Base-by-base conservation (phyloP, 2,888 invertebrate species). In the Diarsia dahlii region DNA sequence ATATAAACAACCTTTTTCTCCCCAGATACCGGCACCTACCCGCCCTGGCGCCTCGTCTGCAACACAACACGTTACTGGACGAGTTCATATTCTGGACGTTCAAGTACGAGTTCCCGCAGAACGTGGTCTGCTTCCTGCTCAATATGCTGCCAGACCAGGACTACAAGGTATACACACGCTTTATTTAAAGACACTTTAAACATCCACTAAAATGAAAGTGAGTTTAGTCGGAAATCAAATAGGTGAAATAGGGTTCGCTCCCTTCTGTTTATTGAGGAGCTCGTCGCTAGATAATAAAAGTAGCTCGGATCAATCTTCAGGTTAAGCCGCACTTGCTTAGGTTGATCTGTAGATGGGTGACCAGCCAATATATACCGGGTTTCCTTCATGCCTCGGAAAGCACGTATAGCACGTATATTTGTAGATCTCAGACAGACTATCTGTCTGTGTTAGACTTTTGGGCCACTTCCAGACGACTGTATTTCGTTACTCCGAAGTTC, bases 41-140 rank as follows among this genome's bases (percentile, higher is more conserved):
- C 2, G 98, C 98, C 0, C 94, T 99, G 72, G 98, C 98, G 90
- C 98, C 98, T 86, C 97, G 98, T 50, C 96, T 99, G 58, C 97
- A 97, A 52, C 99, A 99, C 94, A 97, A 97, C 88, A 99, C 98
- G 0, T 97, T 99, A 83, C 97, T 99, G 34, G 99, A 99, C 94
- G 99, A 99, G 96, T 97, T 99, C 86, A 98, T 99, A 88, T 99
- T 99, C 96, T 99, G 99, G 99, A 99, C 99, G 39, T 99, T 99
- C 80, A 99, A 99, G 93, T 99, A 98, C 94, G 99, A 99, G 95
- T 99, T 99, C 96, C 99, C 99, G 0, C 99, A 99, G 95, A 99
- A 99, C 92, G 97, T 99, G 75, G 99, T 99, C 71, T 99, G 99
- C 91, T 97, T 99, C 85, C 95, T 99, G 80, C 97, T 99, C 72